Percentiles rank a stretch among this genome's conserved stretches.
phyloP scores from a whole-genome alignment of 2,113 vertebrate species.

The Bos taurus region DNA sequence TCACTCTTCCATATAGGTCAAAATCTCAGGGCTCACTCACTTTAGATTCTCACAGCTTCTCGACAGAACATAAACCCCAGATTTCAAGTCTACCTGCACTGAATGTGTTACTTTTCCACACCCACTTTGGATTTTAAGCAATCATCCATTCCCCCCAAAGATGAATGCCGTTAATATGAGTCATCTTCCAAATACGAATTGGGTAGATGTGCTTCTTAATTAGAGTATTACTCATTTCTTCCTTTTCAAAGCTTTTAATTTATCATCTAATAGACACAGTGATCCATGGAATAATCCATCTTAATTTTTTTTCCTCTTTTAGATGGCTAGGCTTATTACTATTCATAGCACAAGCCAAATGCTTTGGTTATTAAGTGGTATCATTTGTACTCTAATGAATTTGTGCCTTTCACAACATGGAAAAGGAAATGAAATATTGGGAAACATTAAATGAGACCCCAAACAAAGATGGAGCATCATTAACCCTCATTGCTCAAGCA shows the following conservation, averaged over 20 bases:
- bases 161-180: background rate
- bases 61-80: background rate
- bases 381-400: conserved; percentile 52
- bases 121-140: background rate
- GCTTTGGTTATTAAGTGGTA: conserved; percentile 53
- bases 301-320: background rate
- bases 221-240: conserved; percentile 47
- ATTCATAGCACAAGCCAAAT: conserved; percentile 27
- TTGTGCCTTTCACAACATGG: conserved; percentile 42
- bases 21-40: background rate
- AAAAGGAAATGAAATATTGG: conserved; percentile 51
- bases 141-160: background rate
- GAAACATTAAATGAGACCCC: conserved; percentile 46
- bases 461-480: conserved; percentile 21
- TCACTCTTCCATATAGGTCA: background rate
- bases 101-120: background rate
- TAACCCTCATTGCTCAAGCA: background rate
- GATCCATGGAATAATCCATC: conserved; percentile 53
- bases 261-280: conserved; percentile 57
- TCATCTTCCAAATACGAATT: conserved; percentile 17
- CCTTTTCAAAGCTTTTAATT: conserved; percentile 52
- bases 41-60: background rate
- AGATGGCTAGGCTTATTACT: conserved; percentile 19
- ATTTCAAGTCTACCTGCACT: background rate
- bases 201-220: conserved; percentile 48